phyloP scores from a whole-genome alignment of 2,888 invertebrate species.

The Agonopterix arenella region DNA sequence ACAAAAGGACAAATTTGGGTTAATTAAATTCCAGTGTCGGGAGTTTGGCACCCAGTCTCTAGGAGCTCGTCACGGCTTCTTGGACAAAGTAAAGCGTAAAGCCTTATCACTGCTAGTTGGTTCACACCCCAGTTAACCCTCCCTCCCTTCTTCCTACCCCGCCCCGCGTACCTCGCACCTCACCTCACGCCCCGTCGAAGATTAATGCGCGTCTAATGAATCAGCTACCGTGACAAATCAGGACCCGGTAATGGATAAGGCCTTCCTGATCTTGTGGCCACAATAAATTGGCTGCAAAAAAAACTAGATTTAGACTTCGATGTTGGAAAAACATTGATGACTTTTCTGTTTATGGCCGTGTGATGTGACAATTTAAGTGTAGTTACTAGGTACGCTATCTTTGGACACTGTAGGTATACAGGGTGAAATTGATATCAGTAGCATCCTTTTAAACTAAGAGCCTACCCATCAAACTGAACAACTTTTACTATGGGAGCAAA shows the following conservation, averaged over 20 bases:
- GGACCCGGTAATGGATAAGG: slow-evolving; percentile 58
- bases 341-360: no score
- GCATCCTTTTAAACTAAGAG: no score
- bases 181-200: slow-evolving; percentile 44
- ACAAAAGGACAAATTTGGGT: slow-evolving; percentile 63
- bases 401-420: no score
- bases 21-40: slow-evolving; percentile 65
- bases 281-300: slow-evolving; percentile 49
- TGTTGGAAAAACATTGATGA: slow-evolving; percentile 10
- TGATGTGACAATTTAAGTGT: no score
- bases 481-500: no score
- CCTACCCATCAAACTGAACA: no score
- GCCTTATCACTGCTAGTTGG: slow-evolving; percentile 56
- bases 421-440: no score
- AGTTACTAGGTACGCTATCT: no score
- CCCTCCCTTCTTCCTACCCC: slow-evolving; percentile 10
- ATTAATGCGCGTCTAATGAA: slow-evolving; percentile 66
- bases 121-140: slow-evolving; percentile 20
- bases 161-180: slow-evolving; percentile 25
- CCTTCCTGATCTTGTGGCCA: slow-evolving; percentile 50
- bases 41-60: slow-evolving; percentile 42
- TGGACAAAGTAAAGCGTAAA: slow-evolving; percentile 59
- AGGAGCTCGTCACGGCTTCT: slow-evolving; percentile 51
- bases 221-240: slow-evolving; percentile 69
- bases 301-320: slow-evolving; percentile 24